These are phyloP conservation scores for Coelinius sp. DNA, from an alignment of 2,888 invertebrate species.

Conservation along the genomic window DNA sequence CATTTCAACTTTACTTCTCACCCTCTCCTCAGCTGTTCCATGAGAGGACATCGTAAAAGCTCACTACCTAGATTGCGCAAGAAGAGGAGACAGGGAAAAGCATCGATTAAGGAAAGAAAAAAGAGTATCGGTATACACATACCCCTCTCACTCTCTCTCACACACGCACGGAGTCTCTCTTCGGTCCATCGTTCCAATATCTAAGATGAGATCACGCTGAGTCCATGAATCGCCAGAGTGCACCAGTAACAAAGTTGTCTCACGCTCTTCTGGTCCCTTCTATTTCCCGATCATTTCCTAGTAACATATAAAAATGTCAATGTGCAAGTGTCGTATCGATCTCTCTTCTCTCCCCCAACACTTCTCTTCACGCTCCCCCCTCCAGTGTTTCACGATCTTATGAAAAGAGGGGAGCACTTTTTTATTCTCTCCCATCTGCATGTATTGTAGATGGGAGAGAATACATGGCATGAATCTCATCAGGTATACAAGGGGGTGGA, in stretches of 20 bases:
- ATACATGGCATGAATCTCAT: background rate
- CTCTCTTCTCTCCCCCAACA: background rate
- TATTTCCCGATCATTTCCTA: background rate
- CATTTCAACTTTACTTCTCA: conserved; percentile 49
- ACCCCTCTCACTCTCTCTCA: background rate
- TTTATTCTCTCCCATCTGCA: background rate
- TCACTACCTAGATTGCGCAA: conserved; percentile 52
- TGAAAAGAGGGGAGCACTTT: background rate
- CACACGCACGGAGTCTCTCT: too few relatives aligned
- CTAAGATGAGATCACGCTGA: conserved; percentile 60
- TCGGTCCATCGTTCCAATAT: conserved; percentile 51
- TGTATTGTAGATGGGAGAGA: background rate
- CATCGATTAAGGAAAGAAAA: background rate
- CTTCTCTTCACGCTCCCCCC: background rate
- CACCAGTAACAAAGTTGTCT: background rate
- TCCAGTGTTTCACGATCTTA: background rate
- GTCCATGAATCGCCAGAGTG: conserved; percentile 55
- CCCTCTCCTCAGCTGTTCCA: conserved; percentile 2
- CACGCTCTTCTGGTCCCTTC: background rate
- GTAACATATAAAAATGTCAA: background rate
- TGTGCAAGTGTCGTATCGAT: background rate
- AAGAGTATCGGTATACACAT: background rate
- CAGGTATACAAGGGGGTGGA: background rate
- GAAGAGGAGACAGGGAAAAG: conserved; percentile 47
- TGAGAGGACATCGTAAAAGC: conserved; percentile 58